Evolutionary conservation across 2,113 vertebrate genomes (phyloP), one percentile per base, ranked within the genome.

Genomic region (Eupsittula cactorum): DNA sequence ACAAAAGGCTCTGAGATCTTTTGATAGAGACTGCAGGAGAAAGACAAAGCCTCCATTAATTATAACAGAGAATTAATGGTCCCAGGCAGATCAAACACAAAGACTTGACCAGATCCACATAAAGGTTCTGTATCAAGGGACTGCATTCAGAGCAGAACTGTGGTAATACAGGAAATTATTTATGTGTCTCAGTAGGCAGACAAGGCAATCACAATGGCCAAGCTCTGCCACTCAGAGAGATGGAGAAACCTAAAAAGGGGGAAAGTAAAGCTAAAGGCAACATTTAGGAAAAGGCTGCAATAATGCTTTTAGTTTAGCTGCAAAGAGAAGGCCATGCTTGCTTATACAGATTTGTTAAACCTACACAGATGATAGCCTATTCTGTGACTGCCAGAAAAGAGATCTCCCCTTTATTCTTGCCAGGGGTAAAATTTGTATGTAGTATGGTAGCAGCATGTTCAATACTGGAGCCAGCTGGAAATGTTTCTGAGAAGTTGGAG

Each of bases 31-130:
- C n/a, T 68, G 50, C 2, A 9, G 31, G 31, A 88, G 37, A 82
- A 84, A 91, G 52, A 82, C 83, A 93, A 95, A 91, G 81, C 24
- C 3, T 86, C 55, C 67, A 35, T 81, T 90, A 94, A 91, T 92
- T 92, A 37, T 19, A 65, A 90, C 1, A 85, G 67, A 70, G 67
- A 88, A 90, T 59, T 88, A 88, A 88, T 59, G 93, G 94, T 47
- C 44, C 35, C 50, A 59, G n/a, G 75, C 71, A 92, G 71, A 88
- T 93, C 78, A 88, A 88, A 95, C 42, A 39, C 47, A 87, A 92
- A 71, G 71, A 60, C 63, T 83, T 68, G 53, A 88, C 74, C 63
- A 77, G 89, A 93, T 70, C 39, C 46, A 77, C 64, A 92, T 39
- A 82, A 80, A 93, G 75, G 68, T 71, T 70, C 31, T 47, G 11